Evolutionary conservation across 2,113 vertebrate genomes (phyloP).

Genomic region (Hippocampus comes): DNA sequence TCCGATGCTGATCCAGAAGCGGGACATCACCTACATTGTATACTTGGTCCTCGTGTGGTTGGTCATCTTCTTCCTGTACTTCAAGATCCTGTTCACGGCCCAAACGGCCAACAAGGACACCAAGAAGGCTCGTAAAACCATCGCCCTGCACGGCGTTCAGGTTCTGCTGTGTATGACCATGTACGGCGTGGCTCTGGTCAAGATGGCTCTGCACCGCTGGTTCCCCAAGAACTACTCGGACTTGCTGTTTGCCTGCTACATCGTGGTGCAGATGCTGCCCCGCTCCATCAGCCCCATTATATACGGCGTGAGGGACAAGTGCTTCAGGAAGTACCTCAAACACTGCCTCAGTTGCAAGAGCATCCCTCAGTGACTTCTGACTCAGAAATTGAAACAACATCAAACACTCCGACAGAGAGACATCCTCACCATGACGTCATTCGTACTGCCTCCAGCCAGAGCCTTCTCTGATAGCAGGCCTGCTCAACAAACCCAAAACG

Average conservation of each 20-base stretch:
- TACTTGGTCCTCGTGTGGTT: slow-evolving; percentile 56
- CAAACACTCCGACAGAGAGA: too few relatives aligned
- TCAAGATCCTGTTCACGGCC: slow-evolving; percentile 56
- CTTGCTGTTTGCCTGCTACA: slow-evolving; percentile 44
- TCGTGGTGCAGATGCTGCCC: slow-evolving; percentile 60
- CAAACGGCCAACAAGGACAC: slow-evolving; percentile 37
- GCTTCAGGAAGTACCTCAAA: not conserved
- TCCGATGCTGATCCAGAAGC: slow-evolving; percentile 45
- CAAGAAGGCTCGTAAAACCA: slow-evolving; percentile 65
- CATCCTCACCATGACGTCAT: too few relatives aligned
- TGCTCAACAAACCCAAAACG: too few relatives aligned
- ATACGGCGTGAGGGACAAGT: slow-evolving; percentile 65
- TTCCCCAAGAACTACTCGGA: slow-evolving; percentile 42
- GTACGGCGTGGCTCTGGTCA: slow-evolving; percentile 33
- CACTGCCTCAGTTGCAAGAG: not conserved
- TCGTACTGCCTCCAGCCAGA: too few relatives aligned
- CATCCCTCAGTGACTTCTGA: not conserved
- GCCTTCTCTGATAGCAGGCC: too few relatives aligned
- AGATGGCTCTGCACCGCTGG: not conserved
- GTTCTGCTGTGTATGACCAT: slow-evolving; percentile 62
- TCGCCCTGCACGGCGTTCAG: slow-evolving; percentile 65
- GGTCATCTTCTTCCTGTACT: slow-evolving; percentile 49
- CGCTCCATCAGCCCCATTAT: slow-evolving; percentile 66
- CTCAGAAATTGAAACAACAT: not conserved
- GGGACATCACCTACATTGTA: slow-evolving; percentile 31